Evolutionary conservation across 2,888 invertebrate genomes (phyloP), one percentile per base, ranked within the genome.

Genomic region (Stictocephala bisonia): DNA sequence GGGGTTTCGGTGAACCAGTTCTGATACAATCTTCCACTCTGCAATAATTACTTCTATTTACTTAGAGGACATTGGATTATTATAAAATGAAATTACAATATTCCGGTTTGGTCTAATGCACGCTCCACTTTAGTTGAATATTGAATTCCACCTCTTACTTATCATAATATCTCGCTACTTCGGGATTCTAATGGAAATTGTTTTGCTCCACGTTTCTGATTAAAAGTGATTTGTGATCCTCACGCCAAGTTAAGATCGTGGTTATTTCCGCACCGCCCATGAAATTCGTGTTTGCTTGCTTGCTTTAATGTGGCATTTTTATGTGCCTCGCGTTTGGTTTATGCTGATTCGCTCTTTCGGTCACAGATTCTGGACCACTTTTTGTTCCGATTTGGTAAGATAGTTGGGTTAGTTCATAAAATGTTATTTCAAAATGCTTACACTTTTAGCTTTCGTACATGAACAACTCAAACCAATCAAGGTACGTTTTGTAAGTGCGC

Each of bases 21-120:
- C 60, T 11, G 60, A 60, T 60, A 60, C 60, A 20, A 60, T 60
- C 58, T 29, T 31, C 20, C 22, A 27, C 51, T 56, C 56, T 6
- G 40, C 40, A 31, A 60, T 60, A 60, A 60, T 60, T 60, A 60
- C 60, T 60, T 60, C 60, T 60, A 60, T 60, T 60, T 60, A 60
- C 60, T 40, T 40, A 35, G 60, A 60, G 35, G 60, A 60, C 60
- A 60, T 60, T 60, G 60, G 40, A 60, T 60, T 35, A 60, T 60
- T 60, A 60, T 40, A 29, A 60, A 22, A n/a, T 60, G 18, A 40
- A 15, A 60, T 60, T 60, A 60, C 40, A 40, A 56, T 56, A 56
- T 56, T 56, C 56, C 56, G 56, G 56, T 56, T 56, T 29, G 2
- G 27, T 3, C 7, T 27, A n/a, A 24, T 2, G 51, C 51, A 51